A percentile compares a stretch with the other conserved stretches of the same genome.
phyloP scores from a whole-genome alignment of 2,888 invertebrate species.

The Apantesis nais region DNA sequence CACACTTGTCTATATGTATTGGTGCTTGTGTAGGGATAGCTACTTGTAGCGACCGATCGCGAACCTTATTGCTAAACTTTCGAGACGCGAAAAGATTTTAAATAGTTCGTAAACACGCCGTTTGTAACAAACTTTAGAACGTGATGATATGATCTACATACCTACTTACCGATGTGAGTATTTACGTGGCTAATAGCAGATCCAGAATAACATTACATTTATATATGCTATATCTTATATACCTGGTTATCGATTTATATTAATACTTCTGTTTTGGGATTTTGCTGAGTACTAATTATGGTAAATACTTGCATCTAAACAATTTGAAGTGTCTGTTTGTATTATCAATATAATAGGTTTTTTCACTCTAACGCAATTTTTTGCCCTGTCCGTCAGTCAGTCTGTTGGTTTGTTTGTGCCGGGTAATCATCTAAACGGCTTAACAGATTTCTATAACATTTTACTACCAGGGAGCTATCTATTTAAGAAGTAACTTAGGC shows the following conservation, averaged over 20 bases:
- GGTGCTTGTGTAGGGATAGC: background rate
- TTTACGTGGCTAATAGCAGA: background rate
- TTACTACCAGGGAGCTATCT: too few relatives aligned
- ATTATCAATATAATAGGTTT: too few relatives aligned
- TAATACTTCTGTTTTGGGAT: background rate
- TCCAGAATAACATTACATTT: background rate
- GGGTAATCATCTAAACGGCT: too few relatives aligned
- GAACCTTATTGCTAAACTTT: constrained; percentile 41
- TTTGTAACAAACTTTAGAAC: background rate
- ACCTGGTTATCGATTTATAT: background rate
- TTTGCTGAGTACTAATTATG: background rate
- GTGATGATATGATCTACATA: background rate
- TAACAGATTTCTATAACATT: too few relatives aligned
- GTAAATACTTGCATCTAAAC: background rate
- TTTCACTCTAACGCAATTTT: too few relatives aligned
- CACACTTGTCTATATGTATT: constrained; percentile 7
- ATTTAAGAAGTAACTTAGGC: too few relatives aligned
- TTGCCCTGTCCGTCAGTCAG: too few relatives aligned
- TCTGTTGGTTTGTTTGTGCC: too few relatives aligned
- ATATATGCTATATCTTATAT: background rate
- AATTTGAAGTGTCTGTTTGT: too few relatives aligned
- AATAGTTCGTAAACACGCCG: constrained; percentile 21
- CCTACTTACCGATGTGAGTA: background rate
- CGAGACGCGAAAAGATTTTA: constrained; percentile 29
- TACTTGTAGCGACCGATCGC: constrained; percentile 10